Evolutionary conservation across 2,797 vertebrate species (phyloP).

Genomic region (Prunella strophiata): DNA sequence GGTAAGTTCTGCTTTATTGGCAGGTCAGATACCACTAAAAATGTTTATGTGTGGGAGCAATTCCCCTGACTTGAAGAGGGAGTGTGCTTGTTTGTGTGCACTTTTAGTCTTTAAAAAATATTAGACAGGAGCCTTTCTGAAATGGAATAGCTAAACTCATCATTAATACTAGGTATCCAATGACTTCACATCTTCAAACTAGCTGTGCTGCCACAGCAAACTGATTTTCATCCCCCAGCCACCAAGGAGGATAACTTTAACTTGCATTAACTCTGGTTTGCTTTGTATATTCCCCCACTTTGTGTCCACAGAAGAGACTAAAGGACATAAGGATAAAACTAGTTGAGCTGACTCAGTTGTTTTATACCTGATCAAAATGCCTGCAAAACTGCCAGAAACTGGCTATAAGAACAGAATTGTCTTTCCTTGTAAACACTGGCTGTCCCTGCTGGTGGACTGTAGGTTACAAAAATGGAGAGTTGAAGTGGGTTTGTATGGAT

Average conservation of each 20-base stretch:
- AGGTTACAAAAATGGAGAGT: background rate
- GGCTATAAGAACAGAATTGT: background rate
- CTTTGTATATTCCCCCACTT: background rate
- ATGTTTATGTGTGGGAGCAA: background rate
- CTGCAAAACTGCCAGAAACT: background rate
- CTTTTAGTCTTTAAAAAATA: background rate
- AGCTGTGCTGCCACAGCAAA: background rate
- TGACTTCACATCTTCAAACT: background rate
- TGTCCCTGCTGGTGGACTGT: background rate
- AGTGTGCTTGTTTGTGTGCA: fast-evolving
- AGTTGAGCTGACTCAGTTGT: background rate
- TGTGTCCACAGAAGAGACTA: background rate
- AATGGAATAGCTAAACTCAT: background rate
- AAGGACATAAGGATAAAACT: background rate
- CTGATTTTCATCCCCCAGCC: background rate
- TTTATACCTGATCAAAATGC: background rate
- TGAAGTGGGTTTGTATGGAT: background rate
- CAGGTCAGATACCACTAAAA: background rate
- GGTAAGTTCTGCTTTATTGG: background rate
- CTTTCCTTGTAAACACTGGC: background rate
- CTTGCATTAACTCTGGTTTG: background rate
- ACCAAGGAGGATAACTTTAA: background rate
- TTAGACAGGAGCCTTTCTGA: background rate
- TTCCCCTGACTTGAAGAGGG: background rate
- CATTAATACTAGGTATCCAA: background rate